Evolutionary conservation across 2,888 invertebrate species (phyloP).

Genomic region (Gymnocheta viridis): DNA sequence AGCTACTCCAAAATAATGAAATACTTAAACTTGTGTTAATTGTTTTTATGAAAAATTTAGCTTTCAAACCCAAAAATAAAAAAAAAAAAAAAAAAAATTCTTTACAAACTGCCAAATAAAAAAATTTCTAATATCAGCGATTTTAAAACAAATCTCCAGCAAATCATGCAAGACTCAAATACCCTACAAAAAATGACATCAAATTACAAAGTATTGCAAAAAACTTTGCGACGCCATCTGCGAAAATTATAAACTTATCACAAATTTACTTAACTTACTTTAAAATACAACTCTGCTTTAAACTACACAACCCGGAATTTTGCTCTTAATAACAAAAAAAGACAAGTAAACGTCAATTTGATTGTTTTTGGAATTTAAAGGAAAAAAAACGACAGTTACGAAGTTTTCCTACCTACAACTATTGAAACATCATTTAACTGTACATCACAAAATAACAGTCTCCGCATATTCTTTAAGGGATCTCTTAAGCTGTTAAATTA

Average conservation of each 20-base stretch:
- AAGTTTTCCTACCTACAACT: constrained; percentile 16
- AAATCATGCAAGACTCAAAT: constrained; percentile 60
- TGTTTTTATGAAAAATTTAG: neutral
- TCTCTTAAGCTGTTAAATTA: constrained; percentile 68
- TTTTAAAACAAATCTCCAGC: neutral
- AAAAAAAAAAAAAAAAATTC: neutral
- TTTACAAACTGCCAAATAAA: neutral
- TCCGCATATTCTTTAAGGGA: constrained; percentile 44
- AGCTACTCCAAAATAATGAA: neutral
- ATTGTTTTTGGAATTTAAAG: constrained; percentile 22
- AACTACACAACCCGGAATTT: constrained; percentile 6
- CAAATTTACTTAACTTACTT: neutral
- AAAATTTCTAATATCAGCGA: constrained; percentile 25
- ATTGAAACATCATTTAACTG: neutral
- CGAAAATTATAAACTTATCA: constrained; percentile 60
- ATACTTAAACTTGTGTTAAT: neutral
- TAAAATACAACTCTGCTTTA: constrained; percentile 42
- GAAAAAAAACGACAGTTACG: constrained; percentile 20
- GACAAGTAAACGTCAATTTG: constrained; percentile 1
- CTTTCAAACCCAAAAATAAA: neutral
- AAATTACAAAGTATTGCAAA: constrained; percentile 61
- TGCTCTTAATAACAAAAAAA: neutral
- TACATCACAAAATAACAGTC: constrained; percentile 6
- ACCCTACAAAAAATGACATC: constrained; percentile 57
- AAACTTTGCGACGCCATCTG: constrained; percentile 61